These are phyloP conservation scores for Sander vitreus DNA, from an alignment of 2,113 vertebrate genomes.

Conservation along the genomic window DNA sequence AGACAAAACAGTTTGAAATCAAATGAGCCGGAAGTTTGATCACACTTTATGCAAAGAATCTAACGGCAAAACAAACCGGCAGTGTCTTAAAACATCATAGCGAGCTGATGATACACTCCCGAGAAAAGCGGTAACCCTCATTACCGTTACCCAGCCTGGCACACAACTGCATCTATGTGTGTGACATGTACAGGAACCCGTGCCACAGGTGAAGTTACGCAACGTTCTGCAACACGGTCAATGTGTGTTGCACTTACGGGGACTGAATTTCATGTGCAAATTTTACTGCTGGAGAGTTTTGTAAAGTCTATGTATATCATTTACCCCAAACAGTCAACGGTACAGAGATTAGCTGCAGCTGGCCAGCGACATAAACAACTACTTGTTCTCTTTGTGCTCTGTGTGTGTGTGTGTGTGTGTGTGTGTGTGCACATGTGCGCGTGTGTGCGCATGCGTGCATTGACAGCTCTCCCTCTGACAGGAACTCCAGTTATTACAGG, in stretches of 20 bases:
- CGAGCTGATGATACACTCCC: no score
- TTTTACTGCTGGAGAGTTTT: not conserved
- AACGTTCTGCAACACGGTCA: not conserved
- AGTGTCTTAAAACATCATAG: not conserved
- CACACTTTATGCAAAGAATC: no score
- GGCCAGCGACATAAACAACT: not conserved
- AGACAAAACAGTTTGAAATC: no score
- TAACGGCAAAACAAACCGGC: not conserved
- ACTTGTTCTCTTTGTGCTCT: no score
- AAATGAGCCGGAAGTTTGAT: no score
- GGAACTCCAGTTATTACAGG: not conserved
- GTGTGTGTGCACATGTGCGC: no score
- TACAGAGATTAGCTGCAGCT: not conserved
- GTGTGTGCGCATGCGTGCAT: not conserved
- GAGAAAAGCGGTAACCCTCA: no score
- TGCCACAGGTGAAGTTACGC: no score
- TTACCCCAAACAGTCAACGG: not conserved
- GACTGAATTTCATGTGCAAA: not conserved
- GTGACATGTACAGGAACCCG: not conserved
- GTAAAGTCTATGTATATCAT: no score
- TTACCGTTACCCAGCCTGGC: no score
- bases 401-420: no score
- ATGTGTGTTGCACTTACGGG: not conserved
- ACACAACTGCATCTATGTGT: no score
- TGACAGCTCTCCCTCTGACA: not conserved